Evolutionary conservation across 2,888 invertebrate genomes (phyloP).

Genomic region (Arctia plantaginis): DNA sequence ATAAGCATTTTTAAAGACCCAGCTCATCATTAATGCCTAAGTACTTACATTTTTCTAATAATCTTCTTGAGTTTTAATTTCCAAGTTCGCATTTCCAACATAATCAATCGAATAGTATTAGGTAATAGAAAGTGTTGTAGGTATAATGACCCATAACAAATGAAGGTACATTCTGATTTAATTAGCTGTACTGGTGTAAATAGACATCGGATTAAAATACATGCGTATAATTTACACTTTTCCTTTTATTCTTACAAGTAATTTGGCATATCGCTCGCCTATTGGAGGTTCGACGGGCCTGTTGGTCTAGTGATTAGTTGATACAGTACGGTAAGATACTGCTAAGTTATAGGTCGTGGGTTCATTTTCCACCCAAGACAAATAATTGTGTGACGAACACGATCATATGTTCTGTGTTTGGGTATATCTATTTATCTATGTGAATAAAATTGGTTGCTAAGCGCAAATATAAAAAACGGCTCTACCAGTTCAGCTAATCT

Average conservation of each 20-base stretch:
- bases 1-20: neutral
- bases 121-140: conserved; percentile 12
- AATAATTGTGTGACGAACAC: neutral
- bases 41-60: neutral
- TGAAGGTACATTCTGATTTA: neutral
- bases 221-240: neutral
- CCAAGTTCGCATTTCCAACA: neutral
- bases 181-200: neutral
- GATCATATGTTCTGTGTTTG: neutral
- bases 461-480: too few species aligned
- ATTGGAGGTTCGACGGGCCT: too few species aligned
- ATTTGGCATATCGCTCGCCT: neutral
- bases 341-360: neutral
- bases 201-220: neutral
- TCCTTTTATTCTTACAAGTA: neutral
- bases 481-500: too few species aligned
- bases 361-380: neutral
- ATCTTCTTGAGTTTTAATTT: conserved; percentile 9
- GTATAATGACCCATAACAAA: neutral
- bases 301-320: too few species aligned
- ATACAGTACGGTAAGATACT: too few species aligned
- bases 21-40: neutral
- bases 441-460: too few species aligned
- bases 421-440: too few species aligned
- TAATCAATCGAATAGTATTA: conserved; percentile 6